Conservation (phyloP, 92 coral and sea anemone genomes). For the Porites lobata region DNA sequence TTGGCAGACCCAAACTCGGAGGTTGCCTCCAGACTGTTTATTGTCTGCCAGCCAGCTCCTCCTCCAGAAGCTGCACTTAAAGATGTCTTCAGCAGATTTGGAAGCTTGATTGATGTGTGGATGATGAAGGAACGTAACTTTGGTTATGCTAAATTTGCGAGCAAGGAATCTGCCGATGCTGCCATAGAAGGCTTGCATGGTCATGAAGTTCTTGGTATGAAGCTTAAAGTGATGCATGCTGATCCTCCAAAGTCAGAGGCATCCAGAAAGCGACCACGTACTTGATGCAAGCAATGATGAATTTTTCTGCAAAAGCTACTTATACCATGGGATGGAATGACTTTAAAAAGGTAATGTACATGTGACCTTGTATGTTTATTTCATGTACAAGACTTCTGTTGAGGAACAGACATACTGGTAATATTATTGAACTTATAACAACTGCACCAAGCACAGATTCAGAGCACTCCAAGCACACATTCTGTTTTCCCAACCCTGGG, state of each 20-base stretch:
- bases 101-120: conserved; percentile 96
- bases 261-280: conserved; percentile 97
- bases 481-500: conserved; percentile 5
- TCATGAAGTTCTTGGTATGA: conserved; percentile 99
- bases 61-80: conserved; percentile 96
- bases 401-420: conserved; percentile 1
- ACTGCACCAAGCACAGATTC: conserved; percentile 22
- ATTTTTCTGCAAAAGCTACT: not conserved
- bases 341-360: conserved; percentile 37
- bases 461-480: conserved; percentile 28
- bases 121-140: conserved; percentile 98
- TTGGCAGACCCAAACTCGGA: conserved; percentile 91
- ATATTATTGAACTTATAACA: conserved; percentile 1
- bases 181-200: conserved; percentile 96
- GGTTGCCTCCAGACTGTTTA: conserved; percentile 91
- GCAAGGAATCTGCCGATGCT: conserved; percentile 97
- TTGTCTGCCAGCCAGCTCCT: conserved; percentile 97
- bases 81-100: conserved; percentile 99
- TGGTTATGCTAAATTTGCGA: conserved; percentile 98
- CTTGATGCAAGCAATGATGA: conserved; percentile 34
- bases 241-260: conserved; percentile 98
- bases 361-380: conserved; percentile 4
- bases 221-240: conserved; percentile 96
- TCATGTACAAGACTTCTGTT: conserved; percentile 15
- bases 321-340: not conserved